Evolutionary conservation across 2,113 vertebrate genomes (phyloP).

Genomic region (Ornithorhynchus anatinus): DNA sequence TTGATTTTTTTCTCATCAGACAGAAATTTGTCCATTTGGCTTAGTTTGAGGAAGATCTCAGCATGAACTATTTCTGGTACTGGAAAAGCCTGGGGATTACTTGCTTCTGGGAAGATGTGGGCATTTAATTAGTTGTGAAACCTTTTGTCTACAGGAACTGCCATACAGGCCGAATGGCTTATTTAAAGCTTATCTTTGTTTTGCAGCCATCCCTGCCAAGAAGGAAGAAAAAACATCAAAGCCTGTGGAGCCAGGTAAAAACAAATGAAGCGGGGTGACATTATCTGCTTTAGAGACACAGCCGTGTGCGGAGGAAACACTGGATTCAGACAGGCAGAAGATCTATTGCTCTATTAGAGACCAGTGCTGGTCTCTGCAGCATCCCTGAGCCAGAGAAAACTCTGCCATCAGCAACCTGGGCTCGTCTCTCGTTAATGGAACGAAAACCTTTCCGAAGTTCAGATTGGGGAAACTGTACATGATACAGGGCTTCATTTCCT

Average conservation of each 20-base stretch:
- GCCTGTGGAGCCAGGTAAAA: constrained; percentile 69
- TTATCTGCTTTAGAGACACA: constrained; percentile 53
- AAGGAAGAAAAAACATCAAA: constrained; percentile 67
- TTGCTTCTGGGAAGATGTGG: constrained; percentile 9
- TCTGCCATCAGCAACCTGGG: not conserved
- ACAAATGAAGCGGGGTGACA: constrained; percentile 41
- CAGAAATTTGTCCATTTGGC: constrained; percentile 14
- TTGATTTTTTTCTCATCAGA: constrained; percentile 7
- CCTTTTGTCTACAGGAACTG: constrained; percentile 4
- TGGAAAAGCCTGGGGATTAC: constrained; percentile 14
- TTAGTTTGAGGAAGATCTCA: not conserved
- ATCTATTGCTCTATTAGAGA: constrained; percentile 2
- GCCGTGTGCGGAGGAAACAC: constrained; percentile 13
- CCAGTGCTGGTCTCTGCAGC: not conserved
- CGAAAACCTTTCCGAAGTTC: not conserved
- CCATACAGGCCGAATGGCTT: constrained; percentile 20
- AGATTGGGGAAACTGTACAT: not conserved
- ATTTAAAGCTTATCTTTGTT: constrained; percentile 55
- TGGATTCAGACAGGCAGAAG: constrained; percentile 42
- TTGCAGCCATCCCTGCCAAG: constrained; percentile 65
- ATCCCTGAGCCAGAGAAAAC: constrained; percentile 14
- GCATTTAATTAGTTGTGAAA: constrained; percentile 2
- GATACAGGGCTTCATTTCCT: not conserved
- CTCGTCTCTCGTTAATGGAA: constrained; percentile 26
- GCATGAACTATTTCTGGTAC: not conserved